Base-by-base conservation (phyloP, 2,113 vertebrate species). In the Fulmarus glacialis region DNA sequence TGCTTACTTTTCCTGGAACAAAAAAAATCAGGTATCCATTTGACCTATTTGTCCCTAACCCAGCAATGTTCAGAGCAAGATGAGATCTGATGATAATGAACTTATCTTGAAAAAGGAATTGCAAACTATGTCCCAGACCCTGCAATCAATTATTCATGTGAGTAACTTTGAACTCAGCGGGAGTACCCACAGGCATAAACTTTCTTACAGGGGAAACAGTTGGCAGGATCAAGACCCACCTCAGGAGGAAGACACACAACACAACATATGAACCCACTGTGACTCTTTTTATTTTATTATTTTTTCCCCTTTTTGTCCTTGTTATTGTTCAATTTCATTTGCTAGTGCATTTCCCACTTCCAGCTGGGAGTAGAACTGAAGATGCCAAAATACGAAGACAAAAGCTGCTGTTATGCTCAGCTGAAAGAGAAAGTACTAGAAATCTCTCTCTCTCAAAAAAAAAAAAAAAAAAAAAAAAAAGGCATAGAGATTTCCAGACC, bases 91-190 rank as follows among this genome's bases (percentile, higher is more conserved):
- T 94, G 70, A 93, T 95, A 96, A 96, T 91, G 92, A 97, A 97
- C 67, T 94, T 94, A 93, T 94, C 89, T 81, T 90, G 84, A 94
- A 97, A 94, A 94, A 83, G 60, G 58, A 95, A 90, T 94, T 96
- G 82, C 89, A 96, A 95, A 90, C 89, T 94, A 43, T 77, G 78
- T 91, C 89, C 79, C 82, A 96, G 89, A 88, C 96, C 96, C 82
- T 94, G 87, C 74, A 91, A 96, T 97, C 93, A 97, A 96, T 96
- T 97, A 96, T 96, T 96, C 78, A 97, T 96, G 84, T 66, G 74
- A 96, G 89, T 78, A 96, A 96, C 96, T 97, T 96, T 97, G 94
- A 97, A 96, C 95, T 97, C 94, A 97, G 94, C 89, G 89, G 91
- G 93, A 96, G 89, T 68, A 96, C 94, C 95, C 94, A 96, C 84